Evolutionary conservation across 2,888 invertebrate species (phyloP).

Genomic region (Euclidia mi): DNA sequence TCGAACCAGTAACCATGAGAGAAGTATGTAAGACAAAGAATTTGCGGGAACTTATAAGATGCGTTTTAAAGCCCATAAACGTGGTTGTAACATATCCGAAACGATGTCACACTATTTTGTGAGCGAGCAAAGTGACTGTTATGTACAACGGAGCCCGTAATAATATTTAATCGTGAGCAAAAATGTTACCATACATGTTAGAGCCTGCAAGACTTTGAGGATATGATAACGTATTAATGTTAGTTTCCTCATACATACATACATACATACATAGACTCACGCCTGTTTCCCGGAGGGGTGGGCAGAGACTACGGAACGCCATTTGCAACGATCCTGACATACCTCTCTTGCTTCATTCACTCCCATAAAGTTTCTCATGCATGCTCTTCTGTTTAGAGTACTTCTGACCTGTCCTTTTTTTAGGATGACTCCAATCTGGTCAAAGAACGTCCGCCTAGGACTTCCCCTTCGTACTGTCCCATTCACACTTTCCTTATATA

Average conservation of each 20-base stretch:
- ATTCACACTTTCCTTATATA: no score
- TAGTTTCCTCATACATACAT: constrained; percentile 1
- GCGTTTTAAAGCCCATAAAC: constrained; percentile 72
- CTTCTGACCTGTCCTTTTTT: no score
- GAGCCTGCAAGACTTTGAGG: constrained; percentile 18
- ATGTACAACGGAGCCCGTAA: constrained; percentile 40
- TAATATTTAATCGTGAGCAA: constrained; percentile 44
- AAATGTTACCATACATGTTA: constrained; percentile 37
- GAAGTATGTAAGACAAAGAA: constrained; percentile 8
- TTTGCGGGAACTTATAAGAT: constrained; percentile 58
- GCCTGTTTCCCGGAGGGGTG: no score
- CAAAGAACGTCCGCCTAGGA: no score
- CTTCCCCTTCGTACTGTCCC: no score
- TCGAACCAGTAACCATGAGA: constrained; percentile 1
- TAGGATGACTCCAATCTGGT: no score
- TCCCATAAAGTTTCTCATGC: no score
- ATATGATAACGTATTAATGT: constrained; percentile 8
- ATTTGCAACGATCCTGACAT: no score
- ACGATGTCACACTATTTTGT: constrained; percentile 61
- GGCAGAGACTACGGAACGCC: no score
- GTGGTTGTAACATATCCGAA: constrained; percentile 59
- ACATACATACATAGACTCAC: no score
- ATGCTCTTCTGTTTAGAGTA: no score
- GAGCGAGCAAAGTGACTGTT: constrained; percentile 49
- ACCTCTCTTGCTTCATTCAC: no score